Conservation (phyloP, 1,140 invertebrate genomes). For the Teleopsis dalmanni region DNA sequence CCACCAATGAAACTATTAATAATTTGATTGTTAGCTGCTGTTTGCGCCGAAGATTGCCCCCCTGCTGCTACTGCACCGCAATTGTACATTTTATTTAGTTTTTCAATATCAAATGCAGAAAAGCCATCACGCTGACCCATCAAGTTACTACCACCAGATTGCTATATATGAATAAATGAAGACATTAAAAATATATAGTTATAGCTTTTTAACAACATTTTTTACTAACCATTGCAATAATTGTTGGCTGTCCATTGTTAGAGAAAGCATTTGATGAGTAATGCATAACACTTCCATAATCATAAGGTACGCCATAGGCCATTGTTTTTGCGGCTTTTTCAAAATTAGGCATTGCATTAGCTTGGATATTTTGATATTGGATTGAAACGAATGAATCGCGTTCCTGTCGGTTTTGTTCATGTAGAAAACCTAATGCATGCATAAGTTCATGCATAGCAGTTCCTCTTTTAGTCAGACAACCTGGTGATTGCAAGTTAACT, state of each 20-base stretch:
- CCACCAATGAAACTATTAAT: slow-evolving; percentile 34
- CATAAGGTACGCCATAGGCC: slow-evolving; percentile 62
- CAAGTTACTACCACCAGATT: slow-evolving; percentile 23
- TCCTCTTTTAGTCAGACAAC: slow-evolving; percentile 64
- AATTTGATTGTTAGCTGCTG: slow-evolving; percentile 17
- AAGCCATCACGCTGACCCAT: slow-evolving; percentile 66
- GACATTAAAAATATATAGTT: neutral
- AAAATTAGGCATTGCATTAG: slow-evolving; percentile 61
- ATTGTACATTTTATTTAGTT: slow-evolving; percentile 69
- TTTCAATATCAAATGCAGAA: slow-evolving; percentile 62
- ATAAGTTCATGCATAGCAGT: slow-evolving; percentile 79
- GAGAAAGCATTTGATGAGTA: slow-evolving; percentile 72
- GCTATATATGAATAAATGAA: slow-evolving; percentile 11
- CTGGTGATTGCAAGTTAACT: slow-evolving; percentile 64
- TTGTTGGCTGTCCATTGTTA: slow-evolving; percentile 62
- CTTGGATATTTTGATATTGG: slow-evolving; percentile 47
- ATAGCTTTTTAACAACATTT: neutral
- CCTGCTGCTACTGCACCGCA: slow-evolving; percentile 42
- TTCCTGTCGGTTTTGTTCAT: slow-evolving; percentile 77
- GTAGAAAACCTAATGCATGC: slow-evolving; percentile 77
- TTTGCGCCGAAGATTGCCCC: slow-evolving; percentile 6
- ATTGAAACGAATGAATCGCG: slow-evolving; percentile 68
- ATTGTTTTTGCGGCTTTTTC: slow-evolving; percentile 55
- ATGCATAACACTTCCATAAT: slow-evolving; percentile 79
- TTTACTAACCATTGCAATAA: slow-evolving; percentile 54